These are phyloP conservation scores for Colius striatus DNA, from an alignment of 2,113 vertebrate species.

Conservation along the genomic window DNA sequence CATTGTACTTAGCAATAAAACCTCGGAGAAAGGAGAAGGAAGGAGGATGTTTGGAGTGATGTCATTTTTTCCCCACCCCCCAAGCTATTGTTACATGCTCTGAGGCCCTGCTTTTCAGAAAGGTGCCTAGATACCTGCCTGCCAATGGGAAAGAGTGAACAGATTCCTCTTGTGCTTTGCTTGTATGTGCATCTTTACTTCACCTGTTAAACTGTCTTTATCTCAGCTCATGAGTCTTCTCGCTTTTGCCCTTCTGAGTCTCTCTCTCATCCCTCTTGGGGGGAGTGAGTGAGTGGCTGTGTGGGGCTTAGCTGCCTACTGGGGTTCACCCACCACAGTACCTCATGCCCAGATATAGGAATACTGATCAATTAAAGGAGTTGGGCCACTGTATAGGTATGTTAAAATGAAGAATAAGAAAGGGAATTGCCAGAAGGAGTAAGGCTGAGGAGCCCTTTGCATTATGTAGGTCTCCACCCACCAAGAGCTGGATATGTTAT, in stretches of 20 bases:
- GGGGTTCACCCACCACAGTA: no score
- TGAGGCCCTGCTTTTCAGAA: neutral
- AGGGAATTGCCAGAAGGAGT: no score
- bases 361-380: no score
- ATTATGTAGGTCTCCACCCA: no score
- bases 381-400: no score
- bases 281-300: neutral
- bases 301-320: neutral
- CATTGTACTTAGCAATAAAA: neutral
- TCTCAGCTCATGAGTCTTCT: neutral
- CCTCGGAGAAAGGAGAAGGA: neutral
- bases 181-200: neutral
- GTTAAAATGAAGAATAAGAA: no score
- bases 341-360: no score
- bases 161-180: neutral
- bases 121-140: neutral
- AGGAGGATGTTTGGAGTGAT: neutral
- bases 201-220: neutral
- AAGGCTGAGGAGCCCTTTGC: no score
- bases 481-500: no score
- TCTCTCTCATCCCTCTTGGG: neutral
- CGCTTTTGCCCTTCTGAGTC: neutral
- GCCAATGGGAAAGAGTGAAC: neutral
- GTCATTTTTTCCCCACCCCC: fast-evolving
- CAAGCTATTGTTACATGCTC: fast-evolving